These are phyloP conservation scores for Panagrolaimus sp. DNA, from an alignment of 1,140 invertebrate species.

Conservation along the genomic window DNA sequence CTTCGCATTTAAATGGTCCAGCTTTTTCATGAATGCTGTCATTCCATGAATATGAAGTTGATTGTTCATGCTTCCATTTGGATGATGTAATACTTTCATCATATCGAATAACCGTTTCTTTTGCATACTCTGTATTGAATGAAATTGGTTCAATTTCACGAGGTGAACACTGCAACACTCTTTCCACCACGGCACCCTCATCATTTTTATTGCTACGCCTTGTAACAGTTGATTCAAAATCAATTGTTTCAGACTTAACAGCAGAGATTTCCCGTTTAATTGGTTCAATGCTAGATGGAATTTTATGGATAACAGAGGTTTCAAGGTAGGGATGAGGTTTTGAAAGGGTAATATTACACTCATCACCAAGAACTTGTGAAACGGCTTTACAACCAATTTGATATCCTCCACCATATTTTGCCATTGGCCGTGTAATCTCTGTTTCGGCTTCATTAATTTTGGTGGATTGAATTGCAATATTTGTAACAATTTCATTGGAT, in stretches of 20 bases:
- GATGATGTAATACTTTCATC: constrained; percentile 24
- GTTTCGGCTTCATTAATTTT: constrained; percentile 25
- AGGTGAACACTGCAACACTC: constrained; percentile 35
- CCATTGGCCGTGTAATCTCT: constrained; percentile 30
- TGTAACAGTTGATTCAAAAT: constrained; percentile 34
- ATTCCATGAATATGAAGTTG: constrained; percentile 9
- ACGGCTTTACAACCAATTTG: constrained; percentile 29
- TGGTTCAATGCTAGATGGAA: background rate
- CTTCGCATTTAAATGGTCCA: constrained; percentile 32
- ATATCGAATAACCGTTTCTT: constrained; percentile 43
- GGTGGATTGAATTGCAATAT: constrained; percentile 26
- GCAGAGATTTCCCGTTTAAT: constrained; percentile 22
- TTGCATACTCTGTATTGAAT: constrained; percentile 41
- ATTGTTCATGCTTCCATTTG: background rate
- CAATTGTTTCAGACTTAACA: constrained; percentile 20
- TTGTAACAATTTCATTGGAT: constrained; percentile 24
- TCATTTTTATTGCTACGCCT: constrained; percentile 27
- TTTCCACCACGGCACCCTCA: constrained; percentile 47
- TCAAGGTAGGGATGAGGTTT: constrained; percentile 23
- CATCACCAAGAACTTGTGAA: constrained; percentile 25
- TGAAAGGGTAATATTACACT: constrained; percentile 25
- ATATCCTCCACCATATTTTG: constrained; percentile 31
- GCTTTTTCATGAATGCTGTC: background rate
- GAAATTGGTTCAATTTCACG: constrained; percentile 37
- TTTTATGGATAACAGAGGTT: constrained; percentile 23